These are phyloP conservation scores for Typhlomys cinereus DNA, from an alignment of 2,113 vertebrate species.

Conservation along the genomic window DNA sequence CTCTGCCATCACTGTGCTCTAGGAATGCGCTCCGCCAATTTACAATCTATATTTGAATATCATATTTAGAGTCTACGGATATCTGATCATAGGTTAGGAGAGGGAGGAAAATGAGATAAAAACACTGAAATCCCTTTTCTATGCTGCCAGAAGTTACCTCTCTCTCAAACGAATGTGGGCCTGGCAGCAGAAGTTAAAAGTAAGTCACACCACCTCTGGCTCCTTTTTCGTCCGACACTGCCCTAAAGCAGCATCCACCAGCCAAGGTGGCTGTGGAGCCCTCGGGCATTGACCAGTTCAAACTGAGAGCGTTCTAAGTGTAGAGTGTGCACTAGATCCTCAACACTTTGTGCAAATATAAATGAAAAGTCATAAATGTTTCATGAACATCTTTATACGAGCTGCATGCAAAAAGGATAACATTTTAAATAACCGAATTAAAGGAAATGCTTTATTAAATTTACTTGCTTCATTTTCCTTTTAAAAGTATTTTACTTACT, in stretches of 20 bases:
- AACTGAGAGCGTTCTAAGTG: neutral
- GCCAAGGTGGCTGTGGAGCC: neutral
- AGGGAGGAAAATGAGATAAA: neutral
- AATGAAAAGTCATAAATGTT: neutral
- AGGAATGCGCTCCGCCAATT: neutral
- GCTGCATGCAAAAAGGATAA: neutral
- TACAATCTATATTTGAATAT: neutral
- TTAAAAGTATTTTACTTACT: neutral
- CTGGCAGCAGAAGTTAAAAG: neutral
- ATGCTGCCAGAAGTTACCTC: neutral
- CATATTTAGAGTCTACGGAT: constrained; percentile 27
- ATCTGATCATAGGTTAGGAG: neutral
- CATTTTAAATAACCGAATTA: neutral
- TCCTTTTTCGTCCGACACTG: neutral
- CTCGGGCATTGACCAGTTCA: neutral
- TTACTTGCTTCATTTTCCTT: neutral
- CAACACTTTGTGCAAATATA: neutral
- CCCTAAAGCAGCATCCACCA: rapidly evolving
- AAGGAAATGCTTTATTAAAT: neutral
- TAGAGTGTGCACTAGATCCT: neutral
- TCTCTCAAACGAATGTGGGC: neutral
- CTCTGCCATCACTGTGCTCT: neutral
- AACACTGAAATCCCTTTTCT: neutral
- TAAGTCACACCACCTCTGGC: neutral
- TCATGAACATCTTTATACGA: neutral